Percentiles rank a stretch among this genome's conserved stretches.
phyloP scores from a whole-genome alignment of 2,888 invertebrate species.

The Macrosoma leucophasiata region DNA sequence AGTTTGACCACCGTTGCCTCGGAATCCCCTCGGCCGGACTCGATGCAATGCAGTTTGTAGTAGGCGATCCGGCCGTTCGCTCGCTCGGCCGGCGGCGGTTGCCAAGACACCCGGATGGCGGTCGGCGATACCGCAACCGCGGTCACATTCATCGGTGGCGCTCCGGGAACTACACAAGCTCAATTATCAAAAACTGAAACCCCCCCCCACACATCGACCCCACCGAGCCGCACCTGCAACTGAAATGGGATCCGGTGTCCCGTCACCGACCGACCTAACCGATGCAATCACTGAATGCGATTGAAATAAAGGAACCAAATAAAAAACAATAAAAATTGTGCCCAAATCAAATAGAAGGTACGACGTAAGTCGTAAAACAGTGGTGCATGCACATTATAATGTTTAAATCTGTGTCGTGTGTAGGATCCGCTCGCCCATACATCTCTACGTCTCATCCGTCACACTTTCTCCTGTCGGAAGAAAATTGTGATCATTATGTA shows the following conservation, averaged over 20 bases:
- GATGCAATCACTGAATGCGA: constrained; percentile 76
- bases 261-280: constrained; percentile 42
- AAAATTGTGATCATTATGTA: constrained; percentile 49
- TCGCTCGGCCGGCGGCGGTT: constrained; percentile 92
- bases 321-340: constrained; percentile 46
- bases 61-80: constrained; percentile 95
- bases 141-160: constrained; percentile 95
- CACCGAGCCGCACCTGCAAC: constrained; percentile 41
- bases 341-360: constrained; percentile 55
- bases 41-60: constrained; percentile 95
- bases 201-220: constrained; percentile 19
- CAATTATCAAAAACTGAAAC: constrained; percentile 35
- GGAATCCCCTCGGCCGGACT: constrained; percentile 88
- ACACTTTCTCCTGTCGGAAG: constrained; percentile 58
- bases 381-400: constrained; percentile 52
- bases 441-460: constrained; percentile 57
- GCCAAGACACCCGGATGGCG: constrained; percentile 92
- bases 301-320: constrained; percentile 41
- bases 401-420: constrained; percentile 38
- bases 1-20: constrained; percentile 88
- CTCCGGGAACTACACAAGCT: constrained; percentile 91
- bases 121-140: constrained; percentile 92
- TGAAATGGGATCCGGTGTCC: constrained; percentile 39
- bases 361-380: constrained; percentile 39
- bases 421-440: constrained; percentile 70